Evolutionary conservation across 2,113 vertebrate genomes (phyloP), one percentile per base, ranked within the genome.

Genomic region (Arothron firmamentum): DNA sequence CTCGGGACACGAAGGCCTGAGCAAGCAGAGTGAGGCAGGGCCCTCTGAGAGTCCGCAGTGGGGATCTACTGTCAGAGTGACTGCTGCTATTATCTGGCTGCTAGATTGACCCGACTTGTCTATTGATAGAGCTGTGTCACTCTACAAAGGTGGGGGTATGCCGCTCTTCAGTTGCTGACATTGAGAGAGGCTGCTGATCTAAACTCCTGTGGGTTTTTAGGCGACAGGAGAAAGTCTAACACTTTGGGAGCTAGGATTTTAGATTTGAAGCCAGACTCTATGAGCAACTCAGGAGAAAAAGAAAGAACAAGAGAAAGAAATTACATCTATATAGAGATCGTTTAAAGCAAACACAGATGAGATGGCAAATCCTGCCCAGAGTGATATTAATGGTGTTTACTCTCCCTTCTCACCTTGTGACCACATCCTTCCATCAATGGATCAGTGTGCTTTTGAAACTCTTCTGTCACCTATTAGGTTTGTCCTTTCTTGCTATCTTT

Each of bases 11-110:
- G 68, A 81, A 80, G 75, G 69, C 65, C 65, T 70, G 54, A 72
- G 67, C 60, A 56, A 71, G 72, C 71, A 68, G 48, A 72, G 78
- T 71, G 65, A 78, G 68, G 52, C 72, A 46, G 78, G 72, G 70
- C 62, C 82, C 79, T 69, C 65, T 64, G 77, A 82, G 80, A 84
- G 59, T 52, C 64, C 74, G 1, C 57, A 34, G 51, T 69, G 60
- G 52, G 72, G 83, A 85, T 86, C 82, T 77, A 64, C 82, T 74
- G 70, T 80, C 79, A 85, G 67, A 72, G 53, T 72, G 78, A 65
- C 79, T 81, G 75, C 77, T 76, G 78, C 84, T 82, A 87, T 89
- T 89, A 89, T 89, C 87, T 85, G 72, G 72, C 71, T 21, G 48
- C 42, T 74, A 82, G 79, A 89, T 87, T 88, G 85, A 75, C 55